Percentiles rank a stretch among this genome's conserved stretches.
Evolutionary conservation across 2,888 invertebrate species (phyloP).

Genomic region (Drosophila rellima): DNA sequence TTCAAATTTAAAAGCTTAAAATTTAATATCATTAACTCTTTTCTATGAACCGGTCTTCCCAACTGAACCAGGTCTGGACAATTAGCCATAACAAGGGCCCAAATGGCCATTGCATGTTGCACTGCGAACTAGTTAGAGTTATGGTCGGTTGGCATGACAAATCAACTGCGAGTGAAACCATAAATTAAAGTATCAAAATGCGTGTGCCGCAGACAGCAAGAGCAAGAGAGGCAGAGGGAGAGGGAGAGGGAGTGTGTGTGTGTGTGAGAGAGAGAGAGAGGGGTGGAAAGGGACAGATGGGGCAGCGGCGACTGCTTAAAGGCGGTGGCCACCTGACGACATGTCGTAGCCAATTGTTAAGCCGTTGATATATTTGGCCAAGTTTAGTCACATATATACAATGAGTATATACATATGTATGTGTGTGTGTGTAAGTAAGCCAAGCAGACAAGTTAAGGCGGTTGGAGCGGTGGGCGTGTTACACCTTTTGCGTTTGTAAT

Average conservation of each 20-base stretch:
- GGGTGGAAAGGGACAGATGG: neutral
- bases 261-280: neutral
- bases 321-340: conserved; percentile 75
- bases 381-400: conserved; percentile 16
- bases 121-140: conserved; percentile 70
- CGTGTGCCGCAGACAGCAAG: conserved; percentile 41
- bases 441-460: conserved; percentile 26
- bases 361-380: conserved; percentile 72
- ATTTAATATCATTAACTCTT: neutral
- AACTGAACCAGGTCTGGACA: conserved; percentile 19
- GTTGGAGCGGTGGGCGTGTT: conserved; percentile 53
- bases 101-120: conserved; percentile 51
- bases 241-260: too few relatives aligned
- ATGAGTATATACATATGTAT: neutral
- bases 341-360: conserved; percentile 75
- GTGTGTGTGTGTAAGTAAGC: conserved; percentile 20
- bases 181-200: conserved; percentile 82
- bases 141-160: conserved; percentile 71
- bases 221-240: neutral
- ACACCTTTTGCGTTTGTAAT: conserved; percentile 56
- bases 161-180: conserved; percentile 67
- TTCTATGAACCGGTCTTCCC: conserved; percentile 5
- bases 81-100: conserved; percentile 56
- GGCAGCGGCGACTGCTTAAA: conserved; percentile 37
- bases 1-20: neutral